phyloP scores from a whole-genome alignment of 1,140 invertebrate species.

The Nilaparvata lugens region DNA sequence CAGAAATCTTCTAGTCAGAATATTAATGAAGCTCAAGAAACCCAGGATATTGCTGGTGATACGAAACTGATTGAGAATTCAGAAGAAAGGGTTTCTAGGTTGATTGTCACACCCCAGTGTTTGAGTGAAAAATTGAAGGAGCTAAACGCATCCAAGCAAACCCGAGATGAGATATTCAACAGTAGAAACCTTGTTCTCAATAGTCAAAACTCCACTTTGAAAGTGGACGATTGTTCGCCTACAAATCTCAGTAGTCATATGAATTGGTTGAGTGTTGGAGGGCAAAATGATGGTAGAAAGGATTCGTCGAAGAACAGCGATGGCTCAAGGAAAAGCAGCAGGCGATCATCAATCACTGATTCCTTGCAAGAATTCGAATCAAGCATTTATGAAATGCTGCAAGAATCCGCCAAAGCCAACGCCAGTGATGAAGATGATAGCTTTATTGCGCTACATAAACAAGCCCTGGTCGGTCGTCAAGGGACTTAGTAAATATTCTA shows the following conservation, averaged over 20 bases:
- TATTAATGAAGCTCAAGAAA: background rate
- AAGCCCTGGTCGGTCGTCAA: too few species aligned
- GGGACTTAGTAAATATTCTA: too few species aligned
- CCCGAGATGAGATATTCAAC: background rate
- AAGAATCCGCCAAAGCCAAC: background rate
- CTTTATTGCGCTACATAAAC: background rate
- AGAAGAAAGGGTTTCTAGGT: background rate
- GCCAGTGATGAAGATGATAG: conserved; percentile 1
- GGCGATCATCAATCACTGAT: background rate
- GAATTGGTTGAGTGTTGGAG: background rate
- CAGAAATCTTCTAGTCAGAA: background rate
- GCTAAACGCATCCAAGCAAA: background rate
- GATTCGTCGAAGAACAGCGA: background rate
- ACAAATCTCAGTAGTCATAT: background rate
- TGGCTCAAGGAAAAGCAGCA: background rate
- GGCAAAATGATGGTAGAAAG: background rate
- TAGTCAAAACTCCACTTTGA: background rate
- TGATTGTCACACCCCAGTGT: background rate
- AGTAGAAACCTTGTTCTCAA: background rate
- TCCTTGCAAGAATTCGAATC: background rate
- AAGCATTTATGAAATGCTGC: background rate
- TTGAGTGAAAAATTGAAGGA: background rate
- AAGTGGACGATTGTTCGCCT: background rate
- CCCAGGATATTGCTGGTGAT: background rate
- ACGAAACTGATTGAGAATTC: background rate